A percentile compares a stretch with the other conserved stretches of the same genome.
phyloP scores from a whole-genome alignment of 2,797 vertebrate species.

The Xyrichtys novacula region DNA sequence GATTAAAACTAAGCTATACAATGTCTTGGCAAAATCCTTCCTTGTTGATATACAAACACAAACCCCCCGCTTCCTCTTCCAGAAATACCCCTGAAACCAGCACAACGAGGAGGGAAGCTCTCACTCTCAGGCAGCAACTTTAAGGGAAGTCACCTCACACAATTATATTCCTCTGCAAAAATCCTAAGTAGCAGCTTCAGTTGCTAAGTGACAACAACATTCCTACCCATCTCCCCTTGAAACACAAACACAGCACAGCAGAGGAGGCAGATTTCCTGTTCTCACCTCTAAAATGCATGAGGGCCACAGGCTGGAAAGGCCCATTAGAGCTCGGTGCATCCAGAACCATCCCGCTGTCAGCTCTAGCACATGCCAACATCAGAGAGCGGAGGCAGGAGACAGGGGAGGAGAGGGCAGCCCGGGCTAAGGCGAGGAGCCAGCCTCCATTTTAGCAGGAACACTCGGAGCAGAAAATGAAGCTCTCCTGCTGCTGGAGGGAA shows the following conservation, averaged over 20 bases:
- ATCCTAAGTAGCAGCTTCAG: conserved; percentile 34
- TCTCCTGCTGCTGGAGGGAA: conserved; percentile 98
- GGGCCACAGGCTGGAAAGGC: conserved; percentile 96
- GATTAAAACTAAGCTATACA: conserved; percentile 51
- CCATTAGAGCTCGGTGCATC: conserved; percentile 93
- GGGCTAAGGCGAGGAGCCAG: conserved; percentile 90
- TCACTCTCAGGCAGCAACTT: conserved; percentile 26
- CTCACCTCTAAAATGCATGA: conserved; percentile 98
- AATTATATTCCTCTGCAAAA: conserved; percentile 15
- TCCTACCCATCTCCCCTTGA: conserved; percentile 45
- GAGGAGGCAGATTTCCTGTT: conserved; percentile 52
- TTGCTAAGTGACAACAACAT: conserved; percentile 48
- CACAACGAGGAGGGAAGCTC: conserved; percentile 11
- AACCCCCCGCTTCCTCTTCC: conserved; percentile 53
- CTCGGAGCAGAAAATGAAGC: conserved; percentile 95
- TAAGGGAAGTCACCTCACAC: conserved; percentile 31
- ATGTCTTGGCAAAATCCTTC: conserved; percentile 60
- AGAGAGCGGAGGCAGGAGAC: conserved; percentile 81
- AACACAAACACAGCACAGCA: conserved; percentile 54
- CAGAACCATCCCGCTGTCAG: conserved; percentile 94
- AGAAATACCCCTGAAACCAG: conserved; percentile 29
- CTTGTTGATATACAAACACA: conserved; percentile 62
- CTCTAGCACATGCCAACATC: conserved; percentile 97
- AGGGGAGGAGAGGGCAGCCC: conserved; percentile 78
- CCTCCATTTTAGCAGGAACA: conserved; percentile 98